Base-by-base conservation (phyloP, 2,797 vertebrate species). In the Orientallactaga sibirica region DNA sequence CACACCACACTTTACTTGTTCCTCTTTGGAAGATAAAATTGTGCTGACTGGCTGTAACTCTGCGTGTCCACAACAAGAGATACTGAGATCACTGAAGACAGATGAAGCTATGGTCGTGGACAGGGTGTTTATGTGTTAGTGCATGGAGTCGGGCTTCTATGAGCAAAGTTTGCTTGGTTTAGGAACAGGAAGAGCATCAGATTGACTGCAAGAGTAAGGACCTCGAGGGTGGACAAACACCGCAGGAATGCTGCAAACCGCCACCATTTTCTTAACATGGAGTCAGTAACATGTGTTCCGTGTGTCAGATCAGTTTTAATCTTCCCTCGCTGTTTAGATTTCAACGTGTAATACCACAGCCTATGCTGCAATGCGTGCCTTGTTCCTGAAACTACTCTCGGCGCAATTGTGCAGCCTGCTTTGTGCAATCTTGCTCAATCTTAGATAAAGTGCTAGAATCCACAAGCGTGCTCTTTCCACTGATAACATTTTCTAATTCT, bases 401-500 rank as follows among this genome's bases (percentile, higher is more conserved):
- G 55, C 67, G 15, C 94, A 84, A 83, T 79, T 33, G 70, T 29
- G 37, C 76, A 37, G 10, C 27, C 20, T 15, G 3, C 33, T 37
- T 94, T 77, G 67, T 43, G n/a, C 58, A 92, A 67, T 37, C n/a
- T 83, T 88, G 19, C 73, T 55, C 66, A 88, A 15, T 92, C 29
- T 74, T 75, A 48, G 52, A 79, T 58, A 92, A 74, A 19, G 37
- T 25, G 25, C 61, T 80, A 61, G 55, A 86, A 61, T 64, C 52
- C 8, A 37, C 1, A 4, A 24, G 88, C 91, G 18, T 43, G 8
- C 58, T 83, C 52, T 73, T 68, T 48, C 27, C 25, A 48, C 11
- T 85, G 52, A 87, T 62, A 87, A 88, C 25, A 73, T 80, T 79
- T 20, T 89, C 41, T 85, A 8, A 43, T 91, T 84, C 73, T 82